Conservation (phyloP, 2,888 invertebrate species). For the Agrotis ipsilon region DNA sequence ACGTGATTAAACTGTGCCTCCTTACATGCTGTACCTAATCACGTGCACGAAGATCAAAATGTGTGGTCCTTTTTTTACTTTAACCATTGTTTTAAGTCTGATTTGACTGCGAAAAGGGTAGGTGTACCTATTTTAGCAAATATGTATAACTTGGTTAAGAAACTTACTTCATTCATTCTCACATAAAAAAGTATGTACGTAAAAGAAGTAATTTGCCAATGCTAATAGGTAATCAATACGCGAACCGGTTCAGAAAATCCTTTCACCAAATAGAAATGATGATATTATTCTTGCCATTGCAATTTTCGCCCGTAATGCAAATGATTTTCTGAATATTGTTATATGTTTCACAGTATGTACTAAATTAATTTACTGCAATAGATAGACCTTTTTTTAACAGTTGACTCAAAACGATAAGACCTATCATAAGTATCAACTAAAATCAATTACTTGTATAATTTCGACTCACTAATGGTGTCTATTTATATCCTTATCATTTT, state of each 20-base stretch:
- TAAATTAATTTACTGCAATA: not conserved
- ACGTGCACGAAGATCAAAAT: too few species aligned
- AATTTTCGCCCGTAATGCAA: too few species aligned
- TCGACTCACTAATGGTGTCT: constrained; percentile 16
- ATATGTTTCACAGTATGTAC: not conserved
- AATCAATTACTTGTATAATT: constrained; percentile 18
- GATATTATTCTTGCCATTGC: not conserved
- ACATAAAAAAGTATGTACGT: not conserved
- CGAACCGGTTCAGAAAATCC: constrained; percentile 1
- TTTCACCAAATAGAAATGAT: constrained; percentile 21
- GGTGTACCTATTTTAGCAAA: not conserved
- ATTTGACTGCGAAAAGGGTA: too few species aligned
- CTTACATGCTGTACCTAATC: not conserved
- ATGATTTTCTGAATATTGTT: not conserved
- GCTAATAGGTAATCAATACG: not conserved
- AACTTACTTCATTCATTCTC: not conserved
- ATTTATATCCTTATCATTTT: constrained; percentile 30
- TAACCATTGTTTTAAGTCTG: too few species aligned
- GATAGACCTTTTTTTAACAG: not conserved
- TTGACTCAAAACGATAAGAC: constrained; percentile 9
- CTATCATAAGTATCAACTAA: constrained; percentile 2
- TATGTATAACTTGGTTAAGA: not conserved
- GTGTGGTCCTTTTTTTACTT: too few species aligned
- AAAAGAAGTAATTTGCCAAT: not conserved
- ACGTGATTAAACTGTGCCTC: not conserved